Evolutionary conservation across 2,113 vertebrate genomes (phyloP).

Genomic region (Trachemys scripta): DNA sequence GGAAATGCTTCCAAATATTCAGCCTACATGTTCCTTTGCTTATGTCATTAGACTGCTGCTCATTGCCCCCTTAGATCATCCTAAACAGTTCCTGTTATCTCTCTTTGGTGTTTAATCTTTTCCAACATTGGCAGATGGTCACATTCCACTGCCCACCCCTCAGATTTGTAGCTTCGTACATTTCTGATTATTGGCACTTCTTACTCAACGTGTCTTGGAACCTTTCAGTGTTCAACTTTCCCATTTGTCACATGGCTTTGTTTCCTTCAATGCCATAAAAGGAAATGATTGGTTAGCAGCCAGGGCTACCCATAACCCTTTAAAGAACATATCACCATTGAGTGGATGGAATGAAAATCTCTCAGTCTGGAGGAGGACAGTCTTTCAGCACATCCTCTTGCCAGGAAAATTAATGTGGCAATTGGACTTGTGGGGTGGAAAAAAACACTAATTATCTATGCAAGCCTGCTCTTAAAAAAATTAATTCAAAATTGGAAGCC

Average conservation of each 20-base stretch:
- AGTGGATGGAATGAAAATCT: conserved; percentile 32
- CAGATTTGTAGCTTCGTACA: neutral
- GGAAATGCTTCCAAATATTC: neutral
- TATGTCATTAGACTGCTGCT: neutral
- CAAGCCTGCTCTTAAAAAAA: conserved; percentile 36
- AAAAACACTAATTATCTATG: conserved; percentile 44
- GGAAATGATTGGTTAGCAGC: conserved; percentile 21
- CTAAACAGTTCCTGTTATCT: conserved; percentile 7
- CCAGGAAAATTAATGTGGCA: conserved; percentile 41
- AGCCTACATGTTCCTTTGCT: neutral
- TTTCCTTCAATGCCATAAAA: conserved; percentile 41
- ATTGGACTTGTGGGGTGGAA: neutral
- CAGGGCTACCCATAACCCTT: conserved; percentile 1
- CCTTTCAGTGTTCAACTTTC: conserved; percentile 27
- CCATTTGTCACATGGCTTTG: conserved; percentile 42
- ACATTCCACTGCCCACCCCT: neutral
- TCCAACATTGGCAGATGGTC: conserved; percentile 14
- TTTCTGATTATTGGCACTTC: conserved; percentile 28
- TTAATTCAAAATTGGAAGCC: conserved; percentile 30
- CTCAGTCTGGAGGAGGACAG: conserved; percentile 47
- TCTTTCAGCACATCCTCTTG: conserved; percentile 53
- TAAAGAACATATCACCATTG: neutral
- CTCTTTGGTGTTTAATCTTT: neutral
- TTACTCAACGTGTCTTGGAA: conserved; percentile 28
- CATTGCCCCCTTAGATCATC: neutral